Base-by-base conservation (phyloP, 2,113 vertebrate species). In the Zootoca vivipara region DNA sequence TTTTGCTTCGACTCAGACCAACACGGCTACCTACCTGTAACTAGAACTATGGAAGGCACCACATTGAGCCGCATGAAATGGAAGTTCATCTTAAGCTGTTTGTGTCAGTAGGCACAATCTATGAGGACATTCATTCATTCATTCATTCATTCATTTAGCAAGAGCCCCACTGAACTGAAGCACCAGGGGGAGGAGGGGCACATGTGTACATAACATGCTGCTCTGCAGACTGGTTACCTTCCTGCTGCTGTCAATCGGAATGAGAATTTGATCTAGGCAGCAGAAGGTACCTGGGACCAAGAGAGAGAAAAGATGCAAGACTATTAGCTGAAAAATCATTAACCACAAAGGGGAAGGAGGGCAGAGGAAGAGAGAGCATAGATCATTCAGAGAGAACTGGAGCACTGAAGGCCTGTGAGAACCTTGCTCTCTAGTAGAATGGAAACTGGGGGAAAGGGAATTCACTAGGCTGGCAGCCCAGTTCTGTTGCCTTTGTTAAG, bases 241-340 rank as follows among this genome's bases (percentile, higher is more conserved):
- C 75, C 81, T 95, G 94, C n/a, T 89, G 93, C 90, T 94, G 93
- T 91, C 94, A 83, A 65, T 94, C 93, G 94, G 83, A 89, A 91
- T 4, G 46, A 87, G 89, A 93, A 94, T 92, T 58, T 88, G 72
- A 95, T 80, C 81, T 52, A 95, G 89, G 82, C 42, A 73, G 87
- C 74, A 90, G 24, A 1, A 86, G 86, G 15, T 33, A 78, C 83
- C 87, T n/a, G 35, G 67, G 91, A 92, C 91, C 91, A 92, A 83
- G 86, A 87, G 46, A 52, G 46, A 90, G 90, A 86, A 94, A 94
- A 94, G n/a, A 35, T 73, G 30, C 30, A 73, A 20, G 87, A 89
- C 73, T 33, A 46, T 22, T 79, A 90, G 85, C 77, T n/a, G 56
- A 83, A 91, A 89, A 90, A 83, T 72, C 6, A 86, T 87, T 87